Evolutionary conservation across 2,888 invertebrate species (phyloP).

Genomic region (Melinaea menophilus): DNA sequence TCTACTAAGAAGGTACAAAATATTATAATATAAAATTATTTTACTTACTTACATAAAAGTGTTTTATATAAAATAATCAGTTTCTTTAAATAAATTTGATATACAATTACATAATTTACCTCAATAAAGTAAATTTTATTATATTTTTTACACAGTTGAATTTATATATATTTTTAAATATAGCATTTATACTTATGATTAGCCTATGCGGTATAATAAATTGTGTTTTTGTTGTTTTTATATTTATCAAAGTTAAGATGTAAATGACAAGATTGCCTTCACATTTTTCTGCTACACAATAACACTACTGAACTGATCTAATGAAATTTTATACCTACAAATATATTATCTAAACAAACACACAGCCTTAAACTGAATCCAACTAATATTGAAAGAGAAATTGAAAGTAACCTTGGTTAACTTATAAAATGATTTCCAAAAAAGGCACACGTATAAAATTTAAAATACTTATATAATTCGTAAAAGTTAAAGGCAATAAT

Average conservation of each 20-base stretch:
- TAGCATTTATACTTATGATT: no score
- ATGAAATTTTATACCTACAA: not conserved
- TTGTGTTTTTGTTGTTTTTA: no score
- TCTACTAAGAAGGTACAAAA: not conserved
- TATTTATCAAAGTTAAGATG: no score
- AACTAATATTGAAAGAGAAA: slow-evolving; percentile 13
- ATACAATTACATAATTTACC: not conserved
- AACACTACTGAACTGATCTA: slow-evolving; percentile 10
- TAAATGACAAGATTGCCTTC: not conserved
- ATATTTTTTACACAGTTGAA: not conserved
- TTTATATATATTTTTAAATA: not conserved
- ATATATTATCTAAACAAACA: slow-evolving; percentile 31
- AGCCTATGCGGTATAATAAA: no score
- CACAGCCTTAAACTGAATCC: slow-evolving; percentile 32
- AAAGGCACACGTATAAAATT: slow-evolving; percentile 63
- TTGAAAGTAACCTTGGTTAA: not conserved
- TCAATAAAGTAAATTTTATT: not conserved
- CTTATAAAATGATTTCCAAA: slow-evolving; percentile 45
- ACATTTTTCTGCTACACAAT: slow-evolving; percentile 12
- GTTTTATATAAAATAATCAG: not conserved
- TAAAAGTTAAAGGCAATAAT: not conserved
- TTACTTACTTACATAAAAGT: slow-evolving; percentile 5
- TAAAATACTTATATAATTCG: not conserved
- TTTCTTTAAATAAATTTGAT: not conserved
- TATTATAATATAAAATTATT: not conserved